Conservation (phyloP, 2,113 vertebrate species). For the Gadus macrocephalus region DNA sequence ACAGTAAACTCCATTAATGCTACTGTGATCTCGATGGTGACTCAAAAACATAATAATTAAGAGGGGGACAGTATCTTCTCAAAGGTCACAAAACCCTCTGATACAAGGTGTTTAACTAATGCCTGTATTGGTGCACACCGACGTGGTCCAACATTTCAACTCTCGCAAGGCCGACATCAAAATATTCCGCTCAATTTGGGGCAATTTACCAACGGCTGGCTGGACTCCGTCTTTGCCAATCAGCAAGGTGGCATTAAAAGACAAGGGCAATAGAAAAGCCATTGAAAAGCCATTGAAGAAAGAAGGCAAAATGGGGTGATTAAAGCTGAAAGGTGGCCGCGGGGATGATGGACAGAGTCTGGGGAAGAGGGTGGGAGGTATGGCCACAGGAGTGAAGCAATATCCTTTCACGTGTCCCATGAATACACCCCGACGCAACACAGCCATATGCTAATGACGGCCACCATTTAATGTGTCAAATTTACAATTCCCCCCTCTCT, state of each 20-base stretch:
- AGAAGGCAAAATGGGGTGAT: constrained; percentile 48
- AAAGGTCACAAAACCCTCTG: not conserved
- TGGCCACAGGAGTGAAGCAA: constrained; percentile 40
- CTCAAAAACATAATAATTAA: not conserved
- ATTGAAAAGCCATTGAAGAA: constrained; percentile 39
- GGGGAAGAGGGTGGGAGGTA: constrained; percentile 35
- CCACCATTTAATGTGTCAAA: constrained; percentile 71
- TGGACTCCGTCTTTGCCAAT: constrained; percentile 28
- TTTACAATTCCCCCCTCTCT: constrained; percentile 58
- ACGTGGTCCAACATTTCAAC: constrained; percentile 32
- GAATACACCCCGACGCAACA: constrained; percentile 61
- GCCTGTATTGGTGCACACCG: constrained; percentile 20
- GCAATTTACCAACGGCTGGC: constrained; percentile 39
- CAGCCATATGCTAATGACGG: constrained; percentile 72
- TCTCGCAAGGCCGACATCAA: constrained; percentile 37
- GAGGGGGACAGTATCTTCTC: not conserved
- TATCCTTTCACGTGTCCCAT: constrained; percentile 62
- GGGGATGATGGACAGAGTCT: constrained; percentile 55
- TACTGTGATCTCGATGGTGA: not conserved
- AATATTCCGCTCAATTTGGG: constrained; percentile 57
- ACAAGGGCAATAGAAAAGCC: constrained; percentile 47
- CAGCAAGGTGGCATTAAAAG: constrained; percentile 49
- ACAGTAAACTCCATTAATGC: not conserved
- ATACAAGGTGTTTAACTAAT: constrained; percentile 18
- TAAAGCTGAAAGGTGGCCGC: constrained; percentile 58